Evolutionary conservation across 2,888 invertebrate species (phyloP).

Genomic region (Drosophila kanekoi): DNA sequence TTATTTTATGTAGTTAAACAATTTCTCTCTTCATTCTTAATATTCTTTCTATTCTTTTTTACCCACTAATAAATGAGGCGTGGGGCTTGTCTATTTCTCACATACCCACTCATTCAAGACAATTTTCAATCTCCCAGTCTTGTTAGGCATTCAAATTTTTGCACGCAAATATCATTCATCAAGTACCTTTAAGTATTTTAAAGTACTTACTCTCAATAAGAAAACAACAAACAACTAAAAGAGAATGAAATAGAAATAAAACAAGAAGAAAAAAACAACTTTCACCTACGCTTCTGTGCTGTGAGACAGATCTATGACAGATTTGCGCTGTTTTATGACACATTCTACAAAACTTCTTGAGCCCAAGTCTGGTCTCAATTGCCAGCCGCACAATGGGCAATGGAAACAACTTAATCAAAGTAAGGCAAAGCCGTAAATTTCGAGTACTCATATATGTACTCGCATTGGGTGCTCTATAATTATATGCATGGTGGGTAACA

Average conservation of each 20-base stretch:
- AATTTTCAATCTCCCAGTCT: slow-evolving; percentile 27
- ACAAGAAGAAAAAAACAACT: slow-evolving; percentile 39
- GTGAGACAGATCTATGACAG: slow-evolving; percentile 43
- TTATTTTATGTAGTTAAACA: no score
- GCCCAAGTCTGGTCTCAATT: slow-evolving; percentile 43
- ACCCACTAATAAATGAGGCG: not conserved
- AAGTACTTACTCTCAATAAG: slow-evolving; percentile 24
- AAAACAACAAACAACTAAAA: not conserved
- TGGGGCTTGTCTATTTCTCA: not conserved
- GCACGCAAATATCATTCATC: slow-evolving; percentile 6
- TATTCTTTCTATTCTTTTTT: not conserved
- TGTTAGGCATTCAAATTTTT: slow-evolving; percentile 17
- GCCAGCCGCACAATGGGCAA: slow-evolving; percentile 52
- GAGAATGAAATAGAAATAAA: slow-evolving; percentile 1
- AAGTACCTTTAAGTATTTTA: slow-evolving; percentile 13
- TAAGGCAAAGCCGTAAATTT: slow-evolving; percentile 16
- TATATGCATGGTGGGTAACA: slow-evolving; percentile 52
- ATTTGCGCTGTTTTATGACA: slow-evolving; percentile 67
- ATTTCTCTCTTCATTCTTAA: not conserved
- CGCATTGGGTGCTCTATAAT: slow-evolving; percentile 55
- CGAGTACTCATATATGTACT: slow-evolving; percentile 31
- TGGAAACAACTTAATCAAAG: slow-evolving; percentile 64
- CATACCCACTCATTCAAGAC: slow-evolving; percentile 2
- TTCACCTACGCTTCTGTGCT: slow-evolving; percentile 47
- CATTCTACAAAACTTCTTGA: slow-evolving; percentile 52